Percentiles rank a stretch among this genome's conserved stretches.
Evolutionary conservation across 2,888 invertebrate species (phyloP).

Genomic region (Drosophila anomalata): DNA sequence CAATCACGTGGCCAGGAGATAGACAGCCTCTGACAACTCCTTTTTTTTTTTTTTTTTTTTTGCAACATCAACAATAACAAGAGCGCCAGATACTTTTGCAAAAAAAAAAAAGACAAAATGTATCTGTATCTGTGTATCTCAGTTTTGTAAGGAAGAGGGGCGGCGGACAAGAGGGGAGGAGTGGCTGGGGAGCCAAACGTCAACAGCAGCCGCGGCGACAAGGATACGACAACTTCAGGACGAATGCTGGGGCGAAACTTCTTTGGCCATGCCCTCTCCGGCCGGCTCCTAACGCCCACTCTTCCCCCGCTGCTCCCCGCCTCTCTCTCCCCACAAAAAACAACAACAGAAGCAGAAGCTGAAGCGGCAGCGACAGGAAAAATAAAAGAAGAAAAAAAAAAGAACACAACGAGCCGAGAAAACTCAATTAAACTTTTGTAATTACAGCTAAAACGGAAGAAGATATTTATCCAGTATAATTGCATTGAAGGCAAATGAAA

Average conservation of each 20-base stretch:
- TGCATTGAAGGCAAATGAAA: slow-evolving; percentile 83
- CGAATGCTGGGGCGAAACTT: slow-evolving; percentile 67
- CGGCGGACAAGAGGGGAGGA: neutral
- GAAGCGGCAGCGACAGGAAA: neutral
- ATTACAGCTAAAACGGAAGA: slow-evolving; percentile 83
- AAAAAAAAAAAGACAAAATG: neutral
- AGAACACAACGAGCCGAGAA: slow-evolving; percentile 78
- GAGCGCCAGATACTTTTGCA: slow-evolving; percentile 5
- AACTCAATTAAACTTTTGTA: slow-evolving; percentile 84
- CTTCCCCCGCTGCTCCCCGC: neutral
- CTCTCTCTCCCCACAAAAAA: slow-evolving; percentile 23
- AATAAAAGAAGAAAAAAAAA: slow-evolving; percentile 21
- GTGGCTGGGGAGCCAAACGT: slow-evolving; percentile 54
- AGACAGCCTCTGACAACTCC: slow-evolving; percentile 72
- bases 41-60: slow-evolving; percentile 47
- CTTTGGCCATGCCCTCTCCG: slow-evolving; percentile 29
- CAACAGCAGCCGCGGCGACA: slow-evolving; percentile 61
- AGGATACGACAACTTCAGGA: slow-evolving; percentile 49
- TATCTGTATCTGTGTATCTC: neutral
- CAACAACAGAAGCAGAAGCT: slow-evolving; percentile 33
- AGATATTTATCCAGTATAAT: slow-evolving; percentile 84
- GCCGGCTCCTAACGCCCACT: slow-evolving; percentile 47
- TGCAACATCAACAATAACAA: slow-evolving; percentile 76
- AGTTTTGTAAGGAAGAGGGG: no score
- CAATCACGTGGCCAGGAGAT: slow-evolving; percentile 73